Base-by-base conservation (phyloP, 2,113 vertebrate genomes). In the Actenoides lindsayi region DNA sequence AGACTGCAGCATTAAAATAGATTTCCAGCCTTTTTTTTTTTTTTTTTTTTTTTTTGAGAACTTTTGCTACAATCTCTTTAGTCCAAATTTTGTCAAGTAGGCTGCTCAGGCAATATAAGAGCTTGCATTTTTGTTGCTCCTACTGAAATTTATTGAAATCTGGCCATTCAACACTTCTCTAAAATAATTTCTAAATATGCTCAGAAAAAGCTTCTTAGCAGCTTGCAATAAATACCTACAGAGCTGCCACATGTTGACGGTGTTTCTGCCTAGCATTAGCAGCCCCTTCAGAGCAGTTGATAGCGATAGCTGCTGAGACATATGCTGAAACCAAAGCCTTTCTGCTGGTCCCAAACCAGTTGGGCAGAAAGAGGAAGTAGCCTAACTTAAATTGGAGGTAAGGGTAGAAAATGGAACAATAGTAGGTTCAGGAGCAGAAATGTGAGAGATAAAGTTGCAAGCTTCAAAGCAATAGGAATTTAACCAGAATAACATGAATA, bases 141-240 rank as follows among this genome's bases (percentile, higher is more conserved):
- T 84, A 13, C 64, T 88, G 70, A 94, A 96, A 94, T 87, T 59
- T 89, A 94, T 90, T 96, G 88, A 93, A 93, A 92, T 95, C 73
- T 94, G 57, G 42, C 56, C 27, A 89, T 64, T 88, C 69, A 89
- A 41, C 42, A 42, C 20, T 30, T 89, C 83, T 93, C 39, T 94
- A 94, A 82, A 92, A 81, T 89, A 94, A 87, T 94, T 94, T 94
- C 46, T 82, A 94, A 76, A 85, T 84, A 94, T 23, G 44, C 81
- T 94, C 74, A 94, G 88, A 83, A 92, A 94, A 96, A 96, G 80
- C 92, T 96, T 84, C 92, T 96, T 95, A 96, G 57, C 18, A 0
- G 67, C 83, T 96, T 94, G 77, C 51, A 83, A 44, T 82, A 94
- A 90, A 95, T 94, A 80, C 77, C 69, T 91, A 48, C 41, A 94